Percentiles rank a stretch among this genome's conserved stretches.
These are phyloP conservation scores for Heliconius aoede DNA, from an alignment of 2,888 invertebrate genomes.

Conservation along the genomic window DNA sequence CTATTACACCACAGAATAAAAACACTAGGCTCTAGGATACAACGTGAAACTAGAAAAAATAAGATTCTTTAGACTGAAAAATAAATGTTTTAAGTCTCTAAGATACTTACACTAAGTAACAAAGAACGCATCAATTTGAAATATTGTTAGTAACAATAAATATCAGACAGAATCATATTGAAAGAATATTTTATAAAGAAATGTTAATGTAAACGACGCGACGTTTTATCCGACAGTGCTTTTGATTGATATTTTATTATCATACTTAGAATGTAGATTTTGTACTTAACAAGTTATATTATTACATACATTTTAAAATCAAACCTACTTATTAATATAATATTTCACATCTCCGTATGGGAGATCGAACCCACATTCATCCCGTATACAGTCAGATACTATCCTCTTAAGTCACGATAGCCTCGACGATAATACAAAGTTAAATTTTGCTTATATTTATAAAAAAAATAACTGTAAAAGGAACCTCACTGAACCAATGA, in stretches of 20 bases:
- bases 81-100: neutral
- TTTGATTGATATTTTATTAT: neutral
- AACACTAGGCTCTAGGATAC: no score
- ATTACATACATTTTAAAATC: no score
- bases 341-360: neutral
- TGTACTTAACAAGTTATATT: neutral
- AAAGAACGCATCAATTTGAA: neutral
- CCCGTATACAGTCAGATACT: neutral
- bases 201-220: constrained; percentile 6
- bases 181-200: neutral
- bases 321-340: neutral
- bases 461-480: neutral
- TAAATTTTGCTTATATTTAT: neutral
- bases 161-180: neutral
- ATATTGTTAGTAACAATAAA: constrained; percentile 7
- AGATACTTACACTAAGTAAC: neutral
- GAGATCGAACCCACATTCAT: neutral
- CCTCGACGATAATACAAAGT: neutral
- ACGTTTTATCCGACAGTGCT: constrained; percentile 5
- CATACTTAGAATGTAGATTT: neutral
- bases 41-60: no score
- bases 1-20: no score
- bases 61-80: neutral
- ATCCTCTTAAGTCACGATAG: neutral
- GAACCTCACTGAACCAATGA: constrained; percentile 14